These are phyloP conservation scores for Trissonchulus sp. DNA, from an alignment of 2,888 invertebrate species.

Conservation along the genomic window DNA sequence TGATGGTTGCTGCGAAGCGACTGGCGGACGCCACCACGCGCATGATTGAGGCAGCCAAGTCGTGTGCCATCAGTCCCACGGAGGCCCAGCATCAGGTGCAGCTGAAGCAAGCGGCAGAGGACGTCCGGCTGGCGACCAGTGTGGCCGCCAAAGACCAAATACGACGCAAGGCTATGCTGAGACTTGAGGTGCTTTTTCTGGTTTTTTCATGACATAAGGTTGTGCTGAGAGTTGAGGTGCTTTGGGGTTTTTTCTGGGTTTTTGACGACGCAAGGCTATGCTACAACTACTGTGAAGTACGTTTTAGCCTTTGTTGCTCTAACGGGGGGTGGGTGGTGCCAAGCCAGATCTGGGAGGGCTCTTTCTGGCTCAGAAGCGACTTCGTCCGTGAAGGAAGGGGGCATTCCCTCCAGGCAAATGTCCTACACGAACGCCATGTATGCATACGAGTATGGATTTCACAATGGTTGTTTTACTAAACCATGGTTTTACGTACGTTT, in stretches of 20 bases:
- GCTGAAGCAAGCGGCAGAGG: slow-evolving; percentile 80
- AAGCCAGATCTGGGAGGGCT: no score
- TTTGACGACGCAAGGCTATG: slow-evolving; percentile 65
- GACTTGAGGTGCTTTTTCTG: slow-evolving; percentile 61
- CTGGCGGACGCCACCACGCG: slow-evolving; percentile 89
- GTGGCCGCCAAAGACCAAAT: slow-evolving; percentile 75
- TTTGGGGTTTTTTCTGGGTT: no score
- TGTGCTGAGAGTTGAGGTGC: slow-evolving; percentile 63
- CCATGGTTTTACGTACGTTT: no score
- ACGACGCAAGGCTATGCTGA: slow-evolving; percentile 66
- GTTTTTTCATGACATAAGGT: slow-evolving; percentile 64
- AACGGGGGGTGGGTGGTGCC: no score
- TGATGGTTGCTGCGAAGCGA: slow-evolving; percentile 87
- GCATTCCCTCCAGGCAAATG: no score
- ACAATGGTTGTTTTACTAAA: no score
- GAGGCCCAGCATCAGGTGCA: slow-evolving; percentile 63
- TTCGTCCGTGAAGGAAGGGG: no score
- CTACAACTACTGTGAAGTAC: no score
- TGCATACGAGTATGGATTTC: no score
- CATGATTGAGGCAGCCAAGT: slow-evolving; percentile 70
- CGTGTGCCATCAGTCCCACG: slow-evolving; percentile 9
- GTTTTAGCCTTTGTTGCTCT: no score
- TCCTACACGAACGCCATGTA: no score
- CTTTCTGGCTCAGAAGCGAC: no score
- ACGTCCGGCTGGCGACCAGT: slow-evolving; percentile 76